phyloP scores from a whole-genome alignment of 2,888 invertebrate species.

The Lithophane leautieri region DNA sequence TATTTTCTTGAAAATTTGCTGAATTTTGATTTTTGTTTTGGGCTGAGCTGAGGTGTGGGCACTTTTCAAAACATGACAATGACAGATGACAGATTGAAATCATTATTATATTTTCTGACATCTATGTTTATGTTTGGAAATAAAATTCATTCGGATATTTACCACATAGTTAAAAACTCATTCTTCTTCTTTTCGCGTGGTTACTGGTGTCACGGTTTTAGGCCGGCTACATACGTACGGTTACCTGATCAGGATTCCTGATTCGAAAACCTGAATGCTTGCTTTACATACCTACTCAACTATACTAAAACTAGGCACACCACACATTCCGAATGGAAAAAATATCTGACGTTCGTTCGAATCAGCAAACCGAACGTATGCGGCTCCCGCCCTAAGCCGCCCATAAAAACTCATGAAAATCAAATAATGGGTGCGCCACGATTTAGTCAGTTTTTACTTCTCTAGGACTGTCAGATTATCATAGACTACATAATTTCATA shows the following conservation, averaged over 20 bases:
- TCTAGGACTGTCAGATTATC: constrained; percentile 20
- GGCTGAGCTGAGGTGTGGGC: constrained; percentile 6
- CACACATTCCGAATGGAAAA: too few relatives aligned
- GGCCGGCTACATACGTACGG: too few relatives aligned
- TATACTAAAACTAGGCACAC: too few relatives aligned
- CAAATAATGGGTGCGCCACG: neutral
- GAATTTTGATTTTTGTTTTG: constrained; percentile 25
- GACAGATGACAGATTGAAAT: constrained; percentile 11
- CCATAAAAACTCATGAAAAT: neutral
- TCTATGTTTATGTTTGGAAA: constrained; percentile 5
- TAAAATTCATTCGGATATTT: constrained; percentile 17
- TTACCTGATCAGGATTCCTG: too few relatives aligned
- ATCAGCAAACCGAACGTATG: too few relatives aligned
- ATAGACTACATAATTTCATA: neutral
- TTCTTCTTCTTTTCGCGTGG: too few relatives aligned
- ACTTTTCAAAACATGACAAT: constrained; percentile 49
- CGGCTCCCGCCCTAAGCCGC: too few relatives aligned
- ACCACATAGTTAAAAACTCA: too few relatives aligned
- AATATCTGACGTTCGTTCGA: too few relatives aligned
- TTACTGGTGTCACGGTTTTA: too few relatives aligned
- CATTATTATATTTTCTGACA: constrained; percentile 25
- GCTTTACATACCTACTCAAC: too few relatives aligned
- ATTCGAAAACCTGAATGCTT: too few relatives aligned
- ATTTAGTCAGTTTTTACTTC: constrained; percentile 33
- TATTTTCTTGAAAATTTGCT: neutral